Evolutionary conservation across 2,888 invertebrate genomes (phyloP), one percentile per base, ranked within the genome.

Genomic region (Nymphalis polychloros): DNA sequence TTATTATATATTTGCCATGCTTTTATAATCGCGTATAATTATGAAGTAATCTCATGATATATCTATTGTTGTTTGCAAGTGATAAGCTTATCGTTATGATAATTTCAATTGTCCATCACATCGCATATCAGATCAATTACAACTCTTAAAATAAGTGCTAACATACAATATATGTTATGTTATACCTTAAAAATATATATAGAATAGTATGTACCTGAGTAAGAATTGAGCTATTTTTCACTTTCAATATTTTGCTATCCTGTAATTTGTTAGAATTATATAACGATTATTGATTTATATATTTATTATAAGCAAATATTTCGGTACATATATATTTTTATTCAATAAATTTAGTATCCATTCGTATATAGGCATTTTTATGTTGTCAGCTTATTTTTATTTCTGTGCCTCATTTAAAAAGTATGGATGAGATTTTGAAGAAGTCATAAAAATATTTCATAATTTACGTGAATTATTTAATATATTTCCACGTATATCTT

Each of bases 101-200:
- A 35, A 31, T 57, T 57, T 57, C 57, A 31, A 10, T 13, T 35
- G 31, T 50, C 27, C 31, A n/a, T 47, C 23, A 48, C 41, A 23
- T 31, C 50, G 27, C 53, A 53, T 53, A 55, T 64, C 46, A 13
- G n/a, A 46, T 59, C 23, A 59, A 64, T 52, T 59, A 64, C 35
- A 48, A 6, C 50, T 41, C 48, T 64, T 27, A n/a, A 59, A 59
- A 46, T 0, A 46, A 52, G 50, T 52, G 23, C 6, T 46, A 55
- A 55, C 27, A 27, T 31, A 55, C 6, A 17, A 55, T n/a, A n/a
- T n/a, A n/a, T n/a, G 31, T 55, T 53, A 53, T 53, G 31, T 31
- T 55, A 55, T n/a, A 55, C 16, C 53, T 27, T 55, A n/a, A 23
- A n/a, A 27, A 27, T 19, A 50, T 52, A 31, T 10, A 20, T n/a